Evolutionary conservation across 2,113 vertebrate genomes (phyloP), one percentile per base, ranked within the genome.

Genomic region (Nerophis lumbriciformis): DNA sequence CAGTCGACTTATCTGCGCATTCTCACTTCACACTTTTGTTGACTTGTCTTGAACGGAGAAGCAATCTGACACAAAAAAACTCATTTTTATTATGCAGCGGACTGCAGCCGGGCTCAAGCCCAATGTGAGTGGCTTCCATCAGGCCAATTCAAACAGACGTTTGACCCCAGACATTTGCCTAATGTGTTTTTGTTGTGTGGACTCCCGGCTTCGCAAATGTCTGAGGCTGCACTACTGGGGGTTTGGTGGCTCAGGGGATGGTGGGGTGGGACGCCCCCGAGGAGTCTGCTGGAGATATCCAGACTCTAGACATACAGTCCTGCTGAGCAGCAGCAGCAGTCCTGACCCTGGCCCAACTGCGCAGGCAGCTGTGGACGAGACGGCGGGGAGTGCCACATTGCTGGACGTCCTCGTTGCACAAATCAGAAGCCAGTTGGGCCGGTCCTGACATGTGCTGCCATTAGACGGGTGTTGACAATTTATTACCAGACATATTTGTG

Each of bases 181-280:
- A 90, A 90, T 90, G 87, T 90, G 88, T 91, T 91, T 92, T 92
- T 90, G 87, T 90, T 90, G 88, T 86, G 86, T 85, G 87, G 89
- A 83, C 87, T 88, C 77, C 81, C 76, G 82, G 85, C 88, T 87
- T 83, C 81, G 77, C 86, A 88, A 88, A 88, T 87, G 90, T 88
- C 85, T 83, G 82, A 76, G 84, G 85, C 83, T 79, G 78, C 66
- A 80, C 79, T 63, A 55, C 83, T 75, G 84, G 85, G 83, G 81
- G 82, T 83, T 81, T 75, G 68, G 76, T 70, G 74, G 83, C 74
- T 83, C 68, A 66, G 57, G 72, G 70, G 12, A 28, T 39, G 21
- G 42, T 16, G 48, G 50, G 21, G 37, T 44, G 49, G 37, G 45
- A 63, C 72, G 61, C 63, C 55, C 53, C 55, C 39, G 55, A 61